Conservation (phyloP, 1,140 invertebrate genomes). For the Drosophila seguyi region DNA sequence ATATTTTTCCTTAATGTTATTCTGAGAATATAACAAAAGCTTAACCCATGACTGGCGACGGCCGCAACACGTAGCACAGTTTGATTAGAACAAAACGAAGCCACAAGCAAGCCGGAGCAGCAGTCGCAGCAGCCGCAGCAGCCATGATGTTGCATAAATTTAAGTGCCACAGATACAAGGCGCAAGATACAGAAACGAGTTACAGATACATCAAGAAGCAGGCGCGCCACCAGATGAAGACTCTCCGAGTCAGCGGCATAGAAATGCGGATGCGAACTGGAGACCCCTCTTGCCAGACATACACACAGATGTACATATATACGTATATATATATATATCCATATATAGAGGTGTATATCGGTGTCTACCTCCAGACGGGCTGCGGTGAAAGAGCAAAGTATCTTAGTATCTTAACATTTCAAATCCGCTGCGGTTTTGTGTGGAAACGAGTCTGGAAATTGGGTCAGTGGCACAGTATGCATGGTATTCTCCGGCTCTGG, state of each 20-base stretch:
- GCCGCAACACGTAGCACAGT: slow-evolving; percentile 64
- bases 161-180: slow-evolving; percentile 79
- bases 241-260: slow-evolving; percentile 58
- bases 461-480: slow-evolving; percentile 84
- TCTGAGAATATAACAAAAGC: slow-evolving; percentile 24
- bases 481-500: slow-evolving; percentile 67
- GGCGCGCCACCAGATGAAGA: slow-evolving; percentile 55
- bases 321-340: slow-evolving; percentile 23
- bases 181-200: slow-evolving; percentile 78
- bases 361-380: slow-evolving; percentile 53
- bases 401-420: slow-evolving; percentile 77
- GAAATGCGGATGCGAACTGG: slow-evolving; percentile 78
- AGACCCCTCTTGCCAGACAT: slow-evolving; percentile 44
- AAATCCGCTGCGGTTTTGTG: slow-evolving; percentile 71
- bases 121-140: slow-evolving; percentile 36
- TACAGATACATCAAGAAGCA: slow-evolving; percentile 71
- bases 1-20: background rate
- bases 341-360: slow-evolving; percentile 30
- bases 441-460: slow-evolving; percentile 78
- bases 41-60: slow-evolving; percentile 61
- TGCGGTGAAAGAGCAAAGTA: slow-evolving; percentile 82
- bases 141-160: slow-evolving; percentile 82
- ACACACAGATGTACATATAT: slow-evolving; percentile 30
- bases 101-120: slow-evolving; percentile 25
- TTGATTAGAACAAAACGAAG: slow-evolving; percentile 78